Evolutionary conservation across 2,888 invertebrate species (phyloP).

Genomic region (Pegoplata infirma): DNA sequence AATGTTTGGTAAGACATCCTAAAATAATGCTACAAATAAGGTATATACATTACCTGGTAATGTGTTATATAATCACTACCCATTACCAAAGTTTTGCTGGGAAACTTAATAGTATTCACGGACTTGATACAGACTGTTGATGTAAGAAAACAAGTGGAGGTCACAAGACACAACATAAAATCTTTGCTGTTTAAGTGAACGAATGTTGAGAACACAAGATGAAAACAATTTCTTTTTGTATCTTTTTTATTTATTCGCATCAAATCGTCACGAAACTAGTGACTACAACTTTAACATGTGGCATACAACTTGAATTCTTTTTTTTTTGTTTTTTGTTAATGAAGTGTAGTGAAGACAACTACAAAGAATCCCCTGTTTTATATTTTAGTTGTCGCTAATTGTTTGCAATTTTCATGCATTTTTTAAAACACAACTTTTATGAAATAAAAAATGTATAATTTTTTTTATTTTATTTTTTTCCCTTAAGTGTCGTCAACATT

Average conservation of each 20-base stretch:
- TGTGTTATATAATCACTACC: no score
- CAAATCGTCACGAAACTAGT: constrained; percentile 34
- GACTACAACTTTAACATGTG: constrained; percentile 29
- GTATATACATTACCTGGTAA: no score
- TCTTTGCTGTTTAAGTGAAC: background rate
- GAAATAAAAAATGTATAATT: constrained; percentile 48
- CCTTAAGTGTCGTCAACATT: constrained; percentile 47
- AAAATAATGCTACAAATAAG: no score
- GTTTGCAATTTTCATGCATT: constrained; percentile 53
- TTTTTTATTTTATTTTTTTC: constrained; percentile 37
- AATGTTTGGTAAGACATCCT: no score
- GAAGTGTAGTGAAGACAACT: constrained; percentile 17
- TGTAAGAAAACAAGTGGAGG: background rate
- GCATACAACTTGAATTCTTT: constrained; percentile 26
- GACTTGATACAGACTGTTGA: no score
- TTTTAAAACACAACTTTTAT: constrained; percentile 34
- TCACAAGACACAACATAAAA: constrained; percentile 11
- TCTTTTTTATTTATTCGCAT: constrained; percentile 16
- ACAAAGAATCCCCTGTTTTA: constrained; percentile 16
- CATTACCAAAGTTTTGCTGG: no score
- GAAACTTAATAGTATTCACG: no score
- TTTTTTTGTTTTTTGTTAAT: no score
- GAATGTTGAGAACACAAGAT: background rate
- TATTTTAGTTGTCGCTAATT: constrained; percentile 53
- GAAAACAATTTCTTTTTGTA: background rate